These are phyloP conservation scores for Platanista minor DNA, from an alignment of 2,113 vertebrate species.

Conservation along the genomic window DNA sequence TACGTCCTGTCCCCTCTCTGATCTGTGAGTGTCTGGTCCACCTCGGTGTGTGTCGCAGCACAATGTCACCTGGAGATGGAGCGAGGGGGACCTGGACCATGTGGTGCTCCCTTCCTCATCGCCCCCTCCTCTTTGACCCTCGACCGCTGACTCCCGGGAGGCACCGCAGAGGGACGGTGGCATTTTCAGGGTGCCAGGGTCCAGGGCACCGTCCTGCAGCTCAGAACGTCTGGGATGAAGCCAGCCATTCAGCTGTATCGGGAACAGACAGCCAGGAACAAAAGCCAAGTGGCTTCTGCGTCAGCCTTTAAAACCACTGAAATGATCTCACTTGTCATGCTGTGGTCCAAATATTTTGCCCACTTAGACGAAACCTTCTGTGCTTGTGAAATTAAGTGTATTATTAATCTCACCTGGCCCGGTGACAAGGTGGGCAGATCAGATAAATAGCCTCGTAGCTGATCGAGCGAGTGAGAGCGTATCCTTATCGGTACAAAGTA, in stretches of 20 bases:
- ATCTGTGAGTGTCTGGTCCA: neutral
- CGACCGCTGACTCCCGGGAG: accelerated
- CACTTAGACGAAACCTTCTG: constrained; percentile 51
- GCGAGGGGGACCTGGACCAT: accelerated
- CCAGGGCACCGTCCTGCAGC: neutral
- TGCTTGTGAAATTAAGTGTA: constrained; percentile 58
- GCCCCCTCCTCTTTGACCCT: accelerated
- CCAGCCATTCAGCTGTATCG: neutral
- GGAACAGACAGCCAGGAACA: neutral
- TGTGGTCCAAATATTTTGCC: constrained; percentile 60
- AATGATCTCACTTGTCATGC: constrained; percentile 36
- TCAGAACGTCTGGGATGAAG: neutral
- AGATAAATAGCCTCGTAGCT: neutral
- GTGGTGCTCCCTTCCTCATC: accelerated
- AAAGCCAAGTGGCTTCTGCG: neutral
- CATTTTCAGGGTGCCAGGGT: accelerated
- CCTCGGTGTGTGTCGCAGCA: too few relatives aligned
- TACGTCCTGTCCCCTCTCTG: accelerated
- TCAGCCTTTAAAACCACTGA: constrained; percentile 37
- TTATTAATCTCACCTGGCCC: constrained; percentile 45
- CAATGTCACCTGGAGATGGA: accelerated
- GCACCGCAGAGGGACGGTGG: accelerated
- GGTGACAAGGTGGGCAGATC: neutral
- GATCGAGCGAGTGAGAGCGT: accelerated
- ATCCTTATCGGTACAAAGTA: accelerated